phyloP scores from a whole-genome alignment of 2,888 invertebrate species.

The Aplocera efformata region DNA sequence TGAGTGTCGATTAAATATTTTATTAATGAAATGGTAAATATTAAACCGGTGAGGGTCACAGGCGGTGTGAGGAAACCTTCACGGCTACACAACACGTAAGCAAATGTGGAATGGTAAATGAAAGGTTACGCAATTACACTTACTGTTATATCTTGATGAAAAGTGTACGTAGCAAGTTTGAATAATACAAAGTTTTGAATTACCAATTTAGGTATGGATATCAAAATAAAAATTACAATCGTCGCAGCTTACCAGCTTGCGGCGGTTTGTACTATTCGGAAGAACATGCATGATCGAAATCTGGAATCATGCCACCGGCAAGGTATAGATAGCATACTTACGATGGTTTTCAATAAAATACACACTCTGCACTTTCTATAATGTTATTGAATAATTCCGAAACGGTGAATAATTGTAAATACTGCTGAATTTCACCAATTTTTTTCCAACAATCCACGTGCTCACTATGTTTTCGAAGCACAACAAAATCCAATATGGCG shows the following conservation, averaged over 20 bases:
- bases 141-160: slow-evolving; percentile 45
- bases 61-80: slow-evolving; percentile 70
- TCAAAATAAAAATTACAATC: slow-evolving; percentile 11
- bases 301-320: slow-evolving; percentile 60
- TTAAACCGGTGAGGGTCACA: slow-evolving; percentile 62
- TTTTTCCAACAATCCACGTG: slow-evolving; percentile 83
- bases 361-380: slow-evolving; percentile 45
- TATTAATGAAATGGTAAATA: slow-evolving; percentile 26
- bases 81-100: slow-evolving; percentile 78
- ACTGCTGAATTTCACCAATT: slow-evolving; percentile 71
- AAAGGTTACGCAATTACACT: slow-evolving; percentile 76
- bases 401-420: slow-evolving; percentile 50
- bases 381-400: slow-evolving; percentile 44
- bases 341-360: slow-evolving; percentile 52
- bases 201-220: neutral
- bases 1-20: neutral
- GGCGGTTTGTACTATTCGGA: slow-evolving; percentile 26
- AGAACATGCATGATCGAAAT: slow-evolving; percentile 49
- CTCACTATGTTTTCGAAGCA: slow-evolving; percentile 84
- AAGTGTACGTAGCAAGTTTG: slow-evolving; percentile 4
- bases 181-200: slow-evolving; percentile 4
- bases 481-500: slow-evolving; percentile 85
- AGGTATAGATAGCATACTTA: slow-evolving; percentile 52
- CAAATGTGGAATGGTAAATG: slow-evolving; percentile 71
- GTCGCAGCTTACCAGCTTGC: slow-evolving; percentile 27